phyloP scores from a whole-genome alignment of 2,113 vertebrate species.

The Carettochelys insculpta region DNA sequence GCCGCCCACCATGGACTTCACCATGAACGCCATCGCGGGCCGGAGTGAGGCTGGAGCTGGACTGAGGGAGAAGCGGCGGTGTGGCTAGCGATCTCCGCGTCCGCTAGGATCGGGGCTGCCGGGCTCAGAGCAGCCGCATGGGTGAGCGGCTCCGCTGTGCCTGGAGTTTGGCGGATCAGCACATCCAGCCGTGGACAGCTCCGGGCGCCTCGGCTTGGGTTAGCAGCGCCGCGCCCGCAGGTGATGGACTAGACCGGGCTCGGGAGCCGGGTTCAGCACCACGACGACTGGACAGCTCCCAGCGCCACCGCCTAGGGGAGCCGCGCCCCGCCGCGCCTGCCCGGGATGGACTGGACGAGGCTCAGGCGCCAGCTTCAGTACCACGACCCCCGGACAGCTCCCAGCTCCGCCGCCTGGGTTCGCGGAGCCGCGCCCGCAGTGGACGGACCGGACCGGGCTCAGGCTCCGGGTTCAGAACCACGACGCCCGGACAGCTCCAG shows the following conservation, averaged over 20 bases:
- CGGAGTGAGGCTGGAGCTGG: background rate
- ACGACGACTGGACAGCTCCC: too few relatives aligned
- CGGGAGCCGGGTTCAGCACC: slow-evolving; percentile 68
- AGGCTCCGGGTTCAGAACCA: slow-evolving; percentile 28
- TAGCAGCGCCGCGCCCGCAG: background rate
- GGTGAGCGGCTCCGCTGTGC: too few relatives aligned
- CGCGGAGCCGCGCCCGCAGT: too few relatives aligned
- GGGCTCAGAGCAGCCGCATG: background rate
- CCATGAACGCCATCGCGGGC: slow-evolving; percentile 92
- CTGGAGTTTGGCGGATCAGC: slow-evolving; percentile 2
- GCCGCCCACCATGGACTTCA: slow-evolving; percentile 95
- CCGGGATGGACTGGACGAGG: too few relatives aligned
- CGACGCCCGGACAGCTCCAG: background rate
- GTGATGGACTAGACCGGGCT: background rate
- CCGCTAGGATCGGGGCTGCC: background rate
- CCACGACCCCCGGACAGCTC: slow-evolving; percentile 58
- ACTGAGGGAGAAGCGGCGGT: too few relatives aligned
- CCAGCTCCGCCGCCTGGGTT: background rate
- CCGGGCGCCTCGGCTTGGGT: background rate
- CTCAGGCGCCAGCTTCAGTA: too few relatives aligned
- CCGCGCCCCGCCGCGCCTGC: too few relatives aligned
- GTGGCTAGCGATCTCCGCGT: background rate
- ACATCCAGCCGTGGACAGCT: slow-evolving; percentile 59
- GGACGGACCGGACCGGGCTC: too few relatives aligned
- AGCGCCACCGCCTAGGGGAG: too few relatives aligned